Evolutionary conservation across 2,797 vertebrate genomes (phyloP).

Genomic region (Anguilla marmorata): DNA sequence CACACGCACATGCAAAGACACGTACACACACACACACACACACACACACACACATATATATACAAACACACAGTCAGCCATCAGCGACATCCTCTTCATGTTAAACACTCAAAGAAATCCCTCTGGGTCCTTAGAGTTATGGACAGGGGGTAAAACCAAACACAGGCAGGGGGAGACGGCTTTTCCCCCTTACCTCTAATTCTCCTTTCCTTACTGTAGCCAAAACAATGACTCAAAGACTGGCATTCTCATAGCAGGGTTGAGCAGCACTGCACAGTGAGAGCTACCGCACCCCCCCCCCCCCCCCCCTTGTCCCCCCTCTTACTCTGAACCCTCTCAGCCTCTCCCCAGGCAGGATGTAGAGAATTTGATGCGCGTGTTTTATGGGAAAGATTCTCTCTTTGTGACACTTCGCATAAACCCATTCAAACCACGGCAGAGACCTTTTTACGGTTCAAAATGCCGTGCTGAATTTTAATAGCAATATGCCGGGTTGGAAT

Average conservation of each 20-base stretch:
- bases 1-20: too few relatives aligned
- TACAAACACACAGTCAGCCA: constrained; percentile 9
- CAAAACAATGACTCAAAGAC: background rate
- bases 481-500: background rate
- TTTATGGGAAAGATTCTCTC: background rate
- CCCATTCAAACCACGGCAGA: background rate
- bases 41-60: background rate
- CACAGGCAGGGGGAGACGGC: background rate
- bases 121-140: constrained; percentile 20
- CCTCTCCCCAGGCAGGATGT: background rate
- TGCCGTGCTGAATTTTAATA: background rate
- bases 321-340: background rate
- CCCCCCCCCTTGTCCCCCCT: background rate
- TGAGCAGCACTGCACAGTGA: background rate
- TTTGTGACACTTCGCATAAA: background rate
- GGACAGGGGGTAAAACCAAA: constrained; percentile 25
- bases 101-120: constrained; percentile 11
- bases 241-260: background rate
- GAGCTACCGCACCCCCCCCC: background rate
- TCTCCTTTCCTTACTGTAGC: background rate
- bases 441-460: background rate
- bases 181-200: background rate
- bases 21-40: too few relatives aligned
- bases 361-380: background rate
- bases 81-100: constrained; percentile 21